Percentiles rank a stretch among this genome's conserved stretches.
Evolutionary conservation across 2,888 invertebrate species (phyloP).

Genomic region (Ophonus ardosiacus): DNA sequence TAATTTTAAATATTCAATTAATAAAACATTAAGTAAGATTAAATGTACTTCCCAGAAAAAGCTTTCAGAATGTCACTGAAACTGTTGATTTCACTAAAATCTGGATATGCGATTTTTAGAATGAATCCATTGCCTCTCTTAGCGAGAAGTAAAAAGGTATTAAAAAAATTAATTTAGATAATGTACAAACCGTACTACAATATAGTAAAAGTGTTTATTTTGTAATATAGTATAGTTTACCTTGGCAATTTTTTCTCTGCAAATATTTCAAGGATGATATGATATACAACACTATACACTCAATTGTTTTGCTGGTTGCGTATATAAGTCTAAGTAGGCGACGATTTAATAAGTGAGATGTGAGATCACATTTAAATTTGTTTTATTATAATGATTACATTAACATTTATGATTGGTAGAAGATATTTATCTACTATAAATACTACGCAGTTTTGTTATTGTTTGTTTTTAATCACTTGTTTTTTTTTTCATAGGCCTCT

Average conservation of each 20-base stretch:
- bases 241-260: neutral
- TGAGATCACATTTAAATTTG: neutral
- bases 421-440: neutral
- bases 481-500: too few relatives aligned
- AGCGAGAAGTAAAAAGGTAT: neutral
- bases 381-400: constrained; percentile 9
- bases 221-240: neutral
- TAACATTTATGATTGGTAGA: constrained; percentile 17
- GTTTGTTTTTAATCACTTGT: too few relatives aligned
- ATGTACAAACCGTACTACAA: neutral
- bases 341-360: too few relatives aligned
- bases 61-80: too few relatives aligned
- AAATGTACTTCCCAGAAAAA: too few relatives aligned
- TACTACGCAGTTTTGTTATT: neutral
- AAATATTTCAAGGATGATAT: neutral
- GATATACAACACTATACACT: neutral
- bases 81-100: too few relatives aligned
- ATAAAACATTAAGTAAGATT: too few relatives aligned
- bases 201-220: constrained; percentile 24
- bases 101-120: too few relatives aligned
- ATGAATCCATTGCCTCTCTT: neutral
- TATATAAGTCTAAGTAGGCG: neutral
- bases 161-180: neutral
- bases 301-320: neutral
- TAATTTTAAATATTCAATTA: too few relatives aligned